Percentiles rank a stretch among this genome's conserved stretches.
Conservation (phyloP, 2,113 vertebrate species). For the Seriola rivoliana region DNA sequence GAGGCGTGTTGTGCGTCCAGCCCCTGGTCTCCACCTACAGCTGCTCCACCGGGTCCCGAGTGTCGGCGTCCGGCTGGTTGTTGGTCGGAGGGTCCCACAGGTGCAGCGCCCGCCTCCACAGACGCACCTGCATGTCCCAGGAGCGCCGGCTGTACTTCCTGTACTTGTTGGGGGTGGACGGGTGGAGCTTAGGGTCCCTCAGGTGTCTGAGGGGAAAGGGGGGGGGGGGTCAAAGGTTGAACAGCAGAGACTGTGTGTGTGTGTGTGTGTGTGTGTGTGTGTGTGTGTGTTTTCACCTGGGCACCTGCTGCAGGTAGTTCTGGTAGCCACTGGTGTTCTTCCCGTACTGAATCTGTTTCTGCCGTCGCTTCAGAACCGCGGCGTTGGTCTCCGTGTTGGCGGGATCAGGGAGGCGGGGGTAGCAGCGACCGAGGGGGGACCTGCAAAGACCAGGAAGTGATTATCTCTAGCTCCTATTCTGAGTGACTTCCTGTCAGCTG, state of each 20-base stretch:
- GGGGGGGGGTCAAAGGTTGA: not conserved
- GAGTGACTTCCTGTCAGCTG: too few relatives aligned
- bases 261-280: too few relatives aligned
- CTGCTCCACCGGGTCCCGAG: slow-evolving; percentile 79
- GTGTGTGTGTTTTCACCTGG: slow-evolving; percentile 76
- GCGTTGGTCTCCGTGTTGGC: slow-evolving; percentile 86
- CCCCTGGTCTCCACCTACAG: slow-evolving; percentile 72
- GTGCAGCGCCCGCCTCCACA: slow-evolving; percentile 89
- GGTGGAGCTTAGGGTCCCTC: slow-evolving; percentile 86
- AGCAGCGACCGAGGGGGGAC: slow-evolving; percentile 57
- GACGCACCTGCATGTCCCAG: slow-evolving; percentile 91
- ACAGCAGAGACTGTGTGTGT: too few relatives aligned
- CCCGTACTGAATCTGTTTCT: slow-evolving; percentile 91
- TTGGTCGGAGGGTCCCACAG: slow-evolving; percentile 86
- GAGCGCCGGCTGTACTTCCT: slow-evolving; percentile 89
- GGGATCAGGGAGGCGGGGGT: slow-evolving; percentile 71
- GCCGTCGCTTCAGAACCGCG: slow-evolving; percentile 83
- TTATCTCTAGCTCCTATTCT: too few relatives aligned
- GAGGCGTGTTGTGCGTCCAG: too few relatives aligned
- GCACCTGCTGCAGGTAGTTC: slow-evolving; percentile 88
- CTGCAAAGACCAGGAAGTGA: slow-evolving; percentile 30
- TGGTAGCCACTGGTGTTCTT: slow-evolving; percentile 89
- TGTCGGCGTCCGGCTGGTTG: slow-evolving; percentile 41
- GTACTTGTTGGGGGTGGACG: slow-evolving; percentile 90
- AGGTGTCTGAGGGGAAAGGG: slow-evolving; percentile 74